Conservation (phyloP, 1,140 invertebrate genomes). For the Sinonovacula constricta region DNA sequence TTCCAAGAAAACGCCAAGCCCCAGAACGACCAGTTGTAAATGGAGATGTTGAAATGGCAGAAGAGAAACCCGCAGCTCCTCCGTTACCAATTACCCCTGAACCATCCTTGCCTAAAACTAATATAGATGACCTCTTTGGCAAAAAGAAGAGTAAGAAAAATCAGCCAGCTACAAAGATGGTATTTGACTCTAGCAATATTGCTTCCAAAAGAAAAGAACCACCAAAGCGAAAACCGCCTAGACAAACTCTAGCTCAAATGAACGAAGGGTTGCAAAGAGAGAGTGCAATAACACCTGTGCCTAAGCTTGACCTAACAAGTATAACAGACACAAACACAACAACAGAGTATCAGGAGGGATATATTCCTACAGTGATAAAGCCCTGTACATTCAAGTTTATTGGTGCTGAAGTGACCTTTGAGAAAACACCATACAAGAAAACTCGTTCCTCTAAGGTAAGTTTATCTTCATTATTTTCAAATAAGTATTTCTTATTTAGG, state of each 20-base stretch:
- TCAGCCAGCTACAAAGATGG: slow-evolving; percentile 23
- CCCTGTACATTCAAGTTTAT: slow-evolving; percentile 68
- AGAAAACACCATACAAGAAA: slow-evolving; percentile 64
- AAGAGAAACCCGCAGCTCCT: slow-evolving; percentile 9
- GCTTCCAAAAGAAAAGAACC: slow-evolving; percentile 42
- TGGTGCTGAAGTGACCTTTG: slow-evolving; percentile 62
- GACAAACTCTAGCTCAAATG: slow-evolving; percentile 51
- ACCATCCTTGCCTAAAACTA: slow-evolving; percentile 34
- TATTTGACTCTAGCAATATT: slow-evolving; percentile 62
- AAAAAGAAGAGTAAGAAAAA: slow-evolving; percentile 40
- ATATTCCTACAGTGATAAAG: slow-evolving; percentile 66
- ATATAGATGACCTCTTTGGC: slow-evolving; percentile 56
- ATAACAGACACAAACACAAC: slow-evolving; percentile 45
- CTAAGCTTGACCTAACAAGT: slow-evolving; percentile 62
- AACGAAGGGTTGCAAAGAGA: slow-evolving; percentile 44
- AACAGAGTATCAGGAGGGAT: slow-evolving; percentile 62
- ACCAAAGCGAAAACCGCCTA: slow-evolving; percentile 39
- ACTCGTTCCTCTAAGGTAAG: slow-evolving; percentile 61
- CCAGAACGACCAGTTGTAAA: slow-evolving; percentile 31
- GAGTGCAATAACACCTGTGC: slow-evolving; percentile 34
- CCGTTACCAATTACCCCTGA: slow-evolving; percentile 23
- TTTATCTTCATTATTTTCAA: too few relatives aligned
- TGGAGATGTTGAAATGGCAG: slow-evolving; percentile 14
- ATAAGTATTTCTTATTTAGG: too few relatives aligned
- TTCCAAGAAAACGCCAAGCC: slow-evolving; percentile 54